These are phyloP conservation scores for Chionoecetes opilio DNA, from an alignment of 1,140 invertebrate species.

Conservation along the genomic window DNA sequence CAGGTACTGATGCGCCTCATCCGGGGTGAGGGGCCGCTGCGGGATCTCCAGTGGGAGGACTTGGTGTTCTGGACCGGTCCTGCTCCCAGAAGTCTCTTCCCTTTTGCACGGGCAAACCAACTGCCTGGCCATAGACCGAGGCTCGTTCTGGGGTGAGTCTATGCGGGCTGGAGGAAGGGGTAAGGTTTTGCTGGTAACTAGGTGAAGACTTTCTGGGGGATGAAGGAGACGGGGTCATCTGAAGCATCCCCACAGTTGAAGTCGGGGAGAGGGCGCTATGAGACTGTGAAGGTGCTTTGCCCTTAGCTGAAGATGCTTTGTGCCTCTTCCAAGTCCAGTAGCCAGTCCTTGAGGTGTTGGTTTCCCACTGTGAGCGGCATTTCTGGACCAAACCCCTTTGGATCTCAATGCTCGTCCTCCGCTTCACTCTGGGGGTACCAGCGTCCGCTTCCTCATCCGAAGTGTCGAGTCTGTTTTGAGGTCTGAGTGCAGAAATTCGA, in stretches of 20 bases:
- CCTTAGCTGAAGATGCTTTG: neutral
- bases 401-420: conserved; percentile 61
- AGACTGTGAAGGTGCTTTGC: neutral
- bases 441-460: conserved; percentile 8
- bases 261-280: neutral
- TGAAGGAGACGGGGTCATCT: neutral
- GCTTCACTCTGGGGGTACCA: neutral
- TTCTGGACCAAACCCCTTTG: conserved; percentile 62
- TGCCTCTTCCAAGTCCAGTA: conserved; percentile 73
- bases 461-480: neutral
- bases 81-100: conserved; percentile 54
- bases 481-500: neutral
- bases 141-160: neutral
- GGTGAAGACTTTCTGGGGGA: neutral
- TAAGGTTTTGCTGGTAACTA: neutral
- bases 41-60: neutral
- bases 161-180: neutral
- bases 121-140: neutral
- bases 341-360: conserved; percentile 1
- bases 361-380: conserved; percentile 63
- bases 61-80: neutral
- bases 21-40: conserved; percentile 61
- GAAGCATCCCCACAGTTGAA: neutral
- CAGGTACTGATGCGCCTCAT: conserved; percentile 64
- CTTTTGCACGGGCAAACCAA: neutral